Conservation (phyloP, 1,140 invertebrate species). For the Papilio polyxenes region DNA sequence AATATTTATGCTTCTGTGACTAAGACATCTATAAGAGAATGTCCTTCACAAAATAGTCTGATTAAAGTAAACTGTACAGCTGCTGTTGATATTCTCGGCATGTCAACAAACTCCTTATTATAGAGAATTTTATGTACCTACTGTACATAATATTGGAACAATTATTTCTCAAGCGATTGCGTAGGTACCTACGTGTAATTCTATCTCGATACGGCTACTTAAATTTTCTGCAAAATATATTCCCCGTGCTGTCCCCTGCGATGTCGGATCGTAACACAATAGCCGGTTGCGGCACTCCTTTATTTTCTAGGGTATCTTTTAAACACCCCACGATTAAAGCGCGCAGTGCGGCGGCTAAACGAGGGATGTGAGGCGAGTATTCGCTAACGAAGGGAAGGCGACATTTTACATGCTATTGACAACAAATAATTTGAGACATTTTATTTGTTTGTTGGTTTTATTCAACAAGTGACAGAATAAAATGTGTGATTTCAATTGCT, state of each 20-base stretch:
- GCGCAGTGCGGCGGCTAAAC: background rate
- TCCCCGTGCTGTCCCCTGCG: background rate
- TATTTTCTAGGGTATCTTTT: background rate
- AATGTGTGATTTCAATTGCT: too few species aligned
- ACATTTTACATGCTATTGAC: background rate
- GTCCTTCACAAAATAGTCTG: too few species aligned
- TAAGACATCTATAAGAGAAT: background rate
- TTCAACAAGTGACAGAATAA: too few species aligned
- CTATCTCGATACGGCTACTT: background rate
- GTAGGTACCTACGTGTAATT: background rate
- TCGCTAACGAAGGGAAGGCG: background rate
- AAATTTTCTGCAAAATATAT: conserved; percentile 14
- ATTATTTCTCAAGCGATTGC: background rate
- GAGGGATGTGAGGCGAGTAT: background rate
- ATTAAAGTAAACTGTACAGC: too few species aligned
- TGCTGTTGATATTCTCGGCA: too few species aligned
- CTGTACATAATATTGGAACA: too few species aligned
- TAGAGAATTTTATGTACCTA: too few species aligned
- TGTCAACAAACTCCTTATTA: too few species aligned
- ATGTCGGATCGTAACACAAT: background rate
- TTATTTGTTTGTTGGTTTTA: background rate
- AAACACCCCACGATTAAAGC: conserved; percentile 9
- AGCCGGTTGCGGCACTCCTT: background rate
- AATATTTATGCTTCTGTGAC: background rate
- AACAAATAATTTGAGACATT: background rate